These are phyloP conservation scores for Sericinus montela DNA, from an alignment of 2,888 invertebrate genomes.

Conservation along the genomic window DNA sequence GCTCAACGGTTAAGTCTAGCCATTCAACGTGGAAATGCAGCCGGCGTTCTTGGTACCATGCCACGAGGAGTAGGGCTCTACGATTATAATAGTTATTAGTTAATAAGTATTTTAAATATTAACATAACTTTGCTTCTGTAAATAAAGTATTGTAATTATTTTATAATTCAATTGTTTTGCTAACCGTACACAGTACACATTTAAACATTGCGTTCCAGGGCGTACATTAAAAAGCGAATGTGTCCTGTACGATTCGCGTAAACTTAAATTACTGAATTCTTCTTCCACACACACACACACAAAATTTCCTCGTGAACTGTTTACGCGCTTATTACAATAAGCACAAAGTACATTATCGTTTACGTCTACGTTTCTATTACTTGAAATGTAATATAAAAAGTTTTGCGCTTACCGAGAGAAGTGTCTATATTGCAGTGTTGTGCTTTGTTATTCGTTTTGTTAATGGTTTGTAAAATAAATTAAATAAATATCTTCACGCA, in stretches of 20 bases:
- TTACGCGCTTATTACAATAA: background rate
- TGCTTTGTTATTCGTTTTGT: no score
- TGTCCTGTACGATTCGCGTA: background rate
- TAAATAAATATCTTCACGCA: no score
- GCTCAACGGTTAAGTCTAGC: no score
- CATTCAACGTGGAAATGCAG: no score
- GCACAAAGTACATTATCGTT: background rate
- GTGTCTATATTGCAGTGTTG: background rate
- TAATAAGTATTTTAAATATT: no score
- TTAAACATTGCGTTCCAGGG: background rate
- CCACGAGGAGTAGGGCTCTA: no score
- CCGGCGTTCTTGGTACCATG: no score
- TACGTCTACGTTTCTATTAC: background rate
- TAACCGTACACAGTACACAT: background rate
- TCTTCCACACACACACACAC: background rate
- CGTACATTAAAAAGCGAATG: slow-evolving; percentile 1
- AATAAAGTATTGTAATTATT: no score
- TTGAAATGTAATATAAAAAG: background rate
- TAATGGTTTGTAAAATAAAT: no score
- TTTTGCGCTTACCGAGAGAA: background rate
- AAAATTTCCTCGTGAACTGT: background rate
- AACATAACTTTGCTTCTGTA: no score
- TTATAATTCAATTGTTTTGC: background rate
- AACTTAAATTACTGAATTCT: slow-evolving; percentile 1
- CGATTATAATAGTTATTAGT: no score